Evolutionary conservation across 2,888 invertebrate genomes (phyloP), one percentile per base, ranked within the genome.

Genomic region (Cordilura impudica): DNA sequence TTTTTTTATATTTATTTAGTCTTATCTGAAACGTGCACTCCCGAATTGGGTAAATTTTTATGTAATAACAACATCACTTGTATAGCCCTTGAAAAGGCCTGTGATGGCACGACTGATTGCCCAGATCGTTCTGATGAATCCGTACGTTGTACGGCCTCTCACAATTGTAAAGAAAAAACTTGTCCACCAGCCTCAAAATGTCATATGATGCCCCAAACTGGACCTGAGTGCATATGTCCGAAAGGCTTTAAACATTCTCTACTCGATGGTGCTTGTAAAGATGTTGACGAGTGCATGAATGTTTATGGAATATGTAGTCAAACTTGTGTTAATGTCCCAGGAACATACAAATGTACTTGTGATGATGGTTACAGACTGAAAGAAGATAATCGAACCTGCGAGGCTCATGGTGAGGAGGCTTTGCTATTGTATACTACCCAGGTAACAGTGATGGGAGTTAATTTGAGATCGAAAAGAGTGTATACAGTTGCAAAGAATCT

Each of bases 281-380:
- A 94, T 83, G 90, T 93, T 3, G 90, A 95, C 85, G 94, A 94
- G 84, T 95, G 95, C 82, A 51, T 82, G 54, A 88, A 91, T 35
- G 86, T 88, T 0, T 91, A 91, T 78, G 94, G 94, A 0, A 88
- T 91, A 6, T 96, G 96, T 85, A 94, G 94, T 61, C 96, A 96
- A 81, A 88, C 86, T 10, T 96, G 96, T 84, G 83, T 89, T 0
- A 94, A 95, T 82, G 88, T 83, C 0, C 86, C 88, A 0, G 93
- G 94, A 0, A 91, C 92, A 0, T 94, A 92, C 83, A 85, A 82
- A 2, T 96, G 96, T 82, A 85, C 85, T 2, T 96, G 96, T 84
- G 93, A 92, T n/a, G 85, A 88, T 0, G 91, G 91, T 29, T 94
- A 93, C 84, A 82, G 80, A 0, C 84, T 93, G 10, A 89, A 91